These are phyloP conservation scores for Lepidurus packardi DNA, from an alignment of 1,140 invertebrate species.

Conservation along the genomic window DNA sequence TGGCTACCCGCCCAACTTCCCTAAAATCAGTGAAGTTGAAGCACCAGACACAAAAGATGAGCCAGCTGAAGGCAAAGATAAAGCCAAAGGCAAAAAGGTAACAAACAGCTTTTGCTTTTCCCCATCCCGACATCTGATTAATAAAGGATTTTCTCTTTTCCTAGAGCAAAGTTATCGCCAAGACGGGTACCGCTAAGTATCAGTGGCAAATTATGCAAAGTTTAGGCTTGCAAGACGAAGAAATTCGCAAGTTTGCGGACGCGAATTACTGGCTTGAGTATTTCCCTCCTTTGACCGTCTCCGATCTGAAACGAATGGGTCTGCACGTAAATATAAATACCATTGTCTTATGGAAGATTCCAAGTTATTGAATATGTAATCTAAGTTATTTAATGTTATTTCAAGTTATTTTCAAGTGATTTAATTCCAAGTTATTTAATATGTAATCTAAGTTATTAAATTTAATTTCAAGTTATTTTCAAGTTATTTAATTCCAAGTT, in stretches of 20 bases:
- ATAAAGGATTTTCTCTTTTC: neutral
- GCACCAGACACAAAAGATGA: conserved; percentile 53
- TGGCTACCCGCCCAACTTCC: conserved; percentile 91
- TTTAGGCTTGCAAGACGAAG: conserved; percentile 79
- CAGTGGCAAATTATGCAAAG: conserved; percentile 99
- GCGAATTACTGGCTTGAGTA: conserved; percentile 88
- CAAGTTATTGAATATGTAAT: too few species aligned
- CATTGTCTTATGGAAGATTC: conserved; percentile 28
- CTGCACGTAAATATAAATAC: conserved; percentile 63
- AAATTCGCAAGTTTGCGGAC: conserved; percentile 91
- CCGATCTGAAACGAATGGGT: conserved; percentile 83
- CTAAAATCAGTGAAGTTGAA: conserved; percentile 51
- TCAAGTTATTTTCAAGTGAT: too few species aligned
- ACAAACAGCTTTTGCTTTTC: conserved; percentile 35
- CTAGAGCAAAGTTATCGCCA: conserved; percentile 91
- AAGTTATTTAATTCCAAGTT: too few species aligned
- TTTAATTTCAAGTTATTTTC: too few species aligned
- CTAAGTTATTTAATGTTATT: too few species aligned
- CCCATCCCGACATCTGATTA: conserved; percentile 26
- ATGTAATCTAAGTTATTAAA: too few species aligned
- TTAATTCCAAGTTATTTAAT: too few species aligned
- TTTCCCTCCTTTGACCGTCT: conserved; percentile 83
- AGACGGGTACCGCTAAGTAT: conserved; percentile 79
- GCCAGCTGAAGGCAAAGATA: conserved; percentile 72
- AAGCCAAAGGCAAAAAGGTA: conserved; percentile 95